phyloP scores from a whole-genome alignment of 2,888 invertebrate genomes.

The Erebia aethiops region DNA sequence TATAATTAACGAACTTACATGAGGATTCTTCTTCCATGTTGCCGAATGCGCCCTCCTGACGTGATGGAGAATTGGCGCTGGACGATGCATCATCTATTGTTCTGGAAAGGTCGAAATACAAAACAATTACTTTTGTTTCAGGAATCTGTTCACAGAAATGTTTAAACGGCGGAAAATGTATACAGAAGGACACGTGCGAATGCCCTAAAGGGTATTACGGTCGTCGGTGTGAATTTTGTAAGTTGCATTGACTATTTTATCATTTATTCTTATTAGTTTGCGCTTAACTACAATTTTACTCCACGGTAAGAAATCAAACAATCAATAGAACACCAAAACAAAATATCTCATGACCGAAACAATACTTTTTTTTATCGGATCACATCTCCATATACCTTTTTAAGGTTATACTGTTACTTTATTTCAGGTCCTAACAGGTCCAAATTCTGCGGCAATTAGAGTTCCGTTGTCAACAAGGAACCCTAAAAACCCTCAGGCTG shows the following conservation, averaged over 20 bases:
- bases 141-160: slow-evolving; percentile 96
- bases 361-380: no score
- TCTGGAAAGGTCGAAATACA: slow-evolving; percentile 40
- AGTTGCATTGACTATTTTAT: slow-evolving; percentile 65
- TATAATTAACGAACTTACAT: slow-evolving; percentile 53
- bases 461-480: no score
- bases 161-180: slow-evolving; percentile 96
- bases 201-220: slow-evolving; percentile 97
- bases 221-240: slow-evolving; percentile 94
- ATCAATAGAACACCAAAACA: no score
- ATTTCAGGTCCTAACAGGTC: no score
- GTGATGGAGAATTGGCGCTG: slow-evolving; percentile 51
- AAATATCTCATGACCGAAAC: no score
- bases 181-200: slow-evolving; percentile 96
- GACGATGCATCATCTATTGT: slow-evolving; percentile 51
- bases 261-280: no score
- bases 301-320: no score
- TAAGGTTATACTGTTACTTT: no score
- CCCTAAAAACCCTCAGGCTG: no score
- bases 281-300: no score
- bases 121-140: slow-evolving; percentile 64
- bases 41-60: slow-evolving; percentile 63
- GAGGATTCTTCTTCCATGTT: slow-evolving; percentile 73
- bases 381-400: no score
- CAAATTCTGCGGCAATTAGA: no score